Base-by-base conservation (phyloP, 2,113 vertebrate genomes). In the Trochalopteron elliotii region DNA sequence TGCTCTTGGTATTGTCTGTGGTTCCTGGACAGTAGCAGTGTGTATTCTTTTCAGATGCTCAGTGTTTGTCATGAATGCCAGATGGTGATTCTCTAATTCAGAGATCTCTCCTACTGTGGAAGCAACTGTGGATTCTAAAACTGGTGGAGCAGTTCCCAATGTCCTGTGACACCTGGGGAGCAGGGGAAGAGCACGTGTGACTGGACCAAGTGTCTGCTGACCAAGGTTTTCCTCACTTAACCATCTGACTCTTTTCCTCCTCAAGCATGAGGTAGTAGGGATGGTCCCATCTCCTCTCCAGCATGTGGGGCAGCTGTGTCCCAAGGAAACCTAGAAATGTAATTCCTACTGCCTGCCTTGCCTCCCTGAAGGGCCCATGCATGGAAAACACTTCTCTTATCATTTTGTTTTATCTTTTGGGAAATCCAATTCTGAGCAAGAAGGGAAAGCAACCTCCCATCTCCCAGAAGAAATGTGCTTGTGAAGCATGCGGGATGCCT, bases 21-120 rank as follows among this genome's bases (percentile, higher is more conserved):
- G 84, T 87, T 95, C 94, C 82, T 94, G 95, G 95, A 95, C 95
- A 91, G 95, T 85, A 96, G 95, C 84, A 83, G 53, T 37, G 63
- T 74, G 89, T 85, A 69, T 89, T 90, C 67, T 85, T 83, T 85
- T 90, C 45, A 42, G 84, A 91, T 69, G 83, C 93, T 94, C 89
- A 39, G 61, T 42, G 78, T 79, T 87, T 88, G 67, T 93, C 4
- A 24, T 65, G 85, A 87, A 80, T 0, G 0, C 91, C 77, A 95
- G 94, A 96, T 88, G 93, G 89, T 28, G 67, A 68, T 55, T 87
- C 89, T 95, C 37, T 82, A 80, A 89, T 59, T 85, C 63, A 84
- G 83, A 84, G 56, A 60, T 42, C 77, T 91, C 57, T 76, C 89
- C 84, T 75, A 68, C 77, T 63, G 86, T 22, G 81, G 84, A 61